phyloP scores from a whole-genome alignment of 2,888 invertebrate genomes.

The Chirona hameri region DNA sequence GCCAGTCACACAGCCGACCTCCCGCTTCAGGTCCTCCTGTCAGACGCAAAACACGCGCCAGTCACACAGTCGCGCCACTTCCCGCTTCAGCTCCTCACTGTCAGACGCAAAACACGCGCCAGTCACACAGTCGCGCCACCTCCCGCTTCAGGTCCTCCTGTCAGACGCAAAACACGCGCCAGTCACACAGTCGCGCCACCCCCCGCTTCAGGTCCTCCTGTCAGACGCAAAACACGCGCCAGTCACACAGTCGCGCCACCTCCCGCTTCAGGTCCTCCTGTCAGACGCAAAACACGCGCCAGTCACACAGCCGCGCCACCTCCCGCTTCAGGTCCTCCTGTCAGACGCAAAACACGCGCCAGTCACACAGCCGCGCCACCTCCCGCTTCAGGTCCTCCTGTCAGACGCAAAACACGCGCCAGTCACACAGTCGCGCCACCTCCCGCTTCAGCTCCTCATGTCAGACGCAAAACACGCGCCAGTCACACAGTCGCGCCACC shows the following conservation, averaged over 20 bases:
- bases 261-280: conserved; percentile 49
- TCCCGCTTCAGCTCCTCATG: conserved; percentile 48
- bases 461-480: background rate
- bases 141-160: conserved; percentile 48
- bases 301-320: no score
- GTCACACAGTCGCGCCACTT: conserved; percentile 44
- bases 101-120: no score
- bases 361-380: conserved; percentile 43
- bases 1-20: no score
- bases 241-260: conserved; percentile 43
- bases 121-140: conserved; percentile 46
- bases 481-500: conserved; percentile 43
- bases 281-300: no score
- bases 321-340: no score
- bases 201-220: conserved; percentile 48
- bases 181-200: conserved; percentile 43
- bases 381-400: conserved; percentile 48
- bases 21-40: conserved; percentile 46
- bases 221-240: background rate
- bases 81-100: conserved; percentile 48
- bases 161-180: background rate
- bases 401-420: background rate
- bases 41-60: background rate
- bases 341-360: background rate
- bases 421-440: conserved; percentile 43